A percentile compares a stretch with the other conserved stretches of the same genome.
These are phyloP conservation scores for Sycophaga agraensis DNA, from an alignment of 1,140 invertebrate species.

Conservation along the genomic window DNA sequence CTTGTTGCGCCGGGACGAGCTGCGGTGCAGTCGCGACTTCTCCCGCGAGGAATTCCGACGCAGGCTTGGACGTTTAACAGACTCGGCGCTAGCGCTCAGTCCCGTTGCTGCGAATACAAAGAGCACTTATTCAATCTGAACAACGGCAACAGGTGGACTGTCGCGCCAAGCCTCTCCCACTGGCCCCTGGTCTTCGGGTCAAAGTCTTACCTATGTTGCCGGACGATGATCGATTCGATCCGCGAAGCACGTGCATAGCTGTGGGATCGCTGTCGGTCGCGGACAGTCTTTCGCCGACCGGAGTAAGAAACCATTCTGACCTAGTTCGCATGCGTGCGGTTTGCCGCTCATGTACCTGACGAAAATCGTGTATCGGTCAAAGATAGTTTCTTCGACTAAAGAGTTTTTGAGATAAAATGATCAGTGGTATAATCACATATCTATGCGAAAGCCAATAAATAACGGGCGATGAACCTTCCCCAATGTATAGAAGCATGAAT, in stretches of 20 bases:
- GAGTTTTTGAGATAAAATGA: conserved; percentile 12
- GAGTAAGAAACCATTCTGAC: conserved; percentile 91
- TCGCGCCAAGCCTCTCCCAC: background rate
- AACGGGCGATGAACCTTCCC: background rate
- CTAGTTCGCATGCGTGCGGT: conserved; percentile 88
- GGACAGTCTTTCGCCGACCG: conserved; percentile 58
- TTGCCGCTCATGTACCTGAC: conserved; percentile 89
- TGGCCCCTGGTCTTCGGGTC: too few relatives aligned
- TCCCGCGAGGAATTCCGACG: conserved; percentile 67
- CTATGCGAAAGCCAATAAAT: background rate
- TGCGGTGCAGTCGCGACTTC: conserved; percentile 67
- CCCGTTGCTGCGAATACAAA: conserved; percentile 49
- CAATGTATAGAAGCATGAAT: background rate
- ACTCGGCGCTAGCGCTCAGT: conserved; percentile 69
- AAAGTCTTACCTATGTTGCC: conserved; percentile 58
- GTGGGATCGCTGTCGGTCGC: conserved; percentile 57
- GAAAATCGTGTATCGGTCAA: conserved; percentile 31
- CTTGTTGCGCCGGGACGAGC: conserved; percentile 70
- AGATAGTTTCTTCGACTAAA: conserved; percentile 22
- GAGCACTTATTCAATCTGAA: background rate
- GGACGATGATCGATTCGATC: conserved; percentile 55
- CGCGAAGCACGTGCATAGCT: conserved; percentile 54
- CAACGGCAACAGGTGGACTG: too few relatives aligned
- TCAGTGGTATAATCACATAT: background rate
- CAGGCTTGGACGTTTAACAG: conserved; percentile 66